A percentile compares a stretch with the other conserved stretches of the same genome.
These are phyloP conservation scores for Zeus faber DNA, from an alignment of 2,113 vertebrate species.

Conservation along the genomic window DNA sequence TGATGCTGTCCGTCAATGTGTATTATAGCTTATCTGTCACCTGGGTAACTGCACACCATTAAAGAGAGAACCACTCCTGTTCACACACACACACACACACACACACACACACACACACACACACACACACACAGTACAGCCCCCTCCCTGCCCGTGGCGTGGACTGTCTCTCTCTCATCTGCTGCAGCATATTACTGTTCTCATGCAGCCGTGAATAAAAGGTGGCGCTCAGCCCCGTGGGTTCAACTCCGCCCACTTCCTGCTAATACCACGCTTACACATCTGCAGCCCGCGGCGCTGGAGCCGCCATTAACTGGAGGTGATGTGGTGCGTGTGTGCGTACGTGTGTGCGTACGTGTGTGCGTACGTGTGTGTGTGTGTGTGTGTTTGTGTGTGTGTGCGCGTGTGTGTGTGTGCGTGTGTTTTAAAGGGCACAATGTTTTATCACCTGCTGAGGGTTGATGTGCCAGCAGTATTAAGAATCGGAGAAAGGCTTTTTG, in stretches of 20 bases:
- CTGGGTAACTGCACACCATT: no score
- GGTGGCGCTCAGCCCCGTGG: conserved; percentile 14
- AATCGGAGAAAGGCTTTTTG: not conserved
- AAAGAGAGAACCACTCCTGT: no score
- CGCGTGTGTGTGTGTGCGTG: not conserved
- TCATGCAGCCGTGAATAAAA: conserved; percentile 31
- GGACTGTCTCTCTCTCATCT: conserved; percentile 16
- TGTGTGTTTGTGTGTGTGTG: not conserved
- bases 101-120: not conserved
- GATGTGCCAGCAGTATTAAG: not conserved
- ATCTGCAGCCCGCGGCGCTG: conserved; percentile 5
- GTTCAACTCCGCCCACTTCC: conserved; percentile 39
- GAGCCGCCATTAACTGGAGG: conserved; percentile 29
- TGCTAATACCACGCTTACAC: no score
- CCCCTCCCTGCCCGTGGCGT: not conserved
- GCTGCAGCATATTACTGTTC: conserved; percentile 15
- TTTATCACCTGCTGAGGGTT: not conserved
- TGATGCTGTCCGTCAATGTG: no score
- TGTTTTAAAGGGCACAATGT: no score
- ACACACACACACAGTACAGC: conserved; percentile 3
- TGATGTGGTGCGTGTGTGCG: conserved; percentile 5
- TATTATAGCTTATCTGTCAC: no score
- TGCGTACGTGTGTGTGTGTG: not conserved
- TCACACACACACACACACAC: not conserved
- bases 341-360: not conserved